Base-by-base conservation (phyloP, 2,888 invertebrate species). In the Anaspis maculata region DNA sequence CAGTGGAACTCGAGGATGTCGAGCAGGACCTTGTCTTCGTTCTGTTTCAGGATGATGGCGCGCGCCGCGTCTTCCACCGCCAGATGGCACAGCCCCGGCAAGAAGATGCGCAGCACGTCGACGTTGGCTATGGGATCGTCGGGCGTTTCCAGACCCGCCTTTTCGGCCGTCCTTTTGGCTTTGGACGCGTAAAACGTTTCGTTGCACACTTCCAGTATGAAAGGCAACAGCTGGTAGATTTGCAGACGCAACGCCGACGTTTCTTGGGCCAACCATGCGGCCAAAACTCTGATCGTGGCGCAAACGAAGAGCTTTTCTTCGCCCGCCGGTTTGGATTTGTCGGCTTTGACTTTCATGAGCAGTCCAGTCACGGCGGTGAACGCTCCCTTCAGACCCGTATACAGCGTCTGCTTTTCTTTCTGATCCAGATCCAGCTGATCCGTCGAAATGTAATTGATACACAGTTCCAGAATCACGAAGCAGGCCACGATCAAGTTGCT, bases 211-310 rank as follows among this genome's bases (percentile, higher is more conserved):
- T 79, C 73, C 35, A 91, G 72, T 57, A 91, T 77, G 59, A 80
- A 90, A 5, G 91, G 91, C 19, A 91, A 66, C 13, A 91, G 66
- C 36, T 79, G 75, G 56, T 84, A 87, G 22, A 91, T 77, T 59
- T 87, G 86, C 25, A 82, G 76, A 16, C 88, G 76, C 82, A 89
- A 83, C 0, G 89, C 87, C 2, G 84, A 80, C 1, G 89, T 88
- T 68, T 92, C 91, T 66, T 90, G 89, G 0, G 88, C 86, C 51
- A 92, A 67, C 90, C 90, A 91, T n/a, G 88, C 79, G 9, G 86
- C 80, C 30, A 91, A 64, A 19, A 89, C 84, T 47, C 91, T 71
- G 6, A 91, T 81, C 64, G 85, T 83, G 2, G 86, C 86, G 67
- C 83, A 83, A n/a, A 88, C 73, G 64, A 87, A 85, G 29, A 81